Base-by-base conservation (phyloP, 2,888 invertebrate genomes). In the Diadegma fenestrale region DNA sequence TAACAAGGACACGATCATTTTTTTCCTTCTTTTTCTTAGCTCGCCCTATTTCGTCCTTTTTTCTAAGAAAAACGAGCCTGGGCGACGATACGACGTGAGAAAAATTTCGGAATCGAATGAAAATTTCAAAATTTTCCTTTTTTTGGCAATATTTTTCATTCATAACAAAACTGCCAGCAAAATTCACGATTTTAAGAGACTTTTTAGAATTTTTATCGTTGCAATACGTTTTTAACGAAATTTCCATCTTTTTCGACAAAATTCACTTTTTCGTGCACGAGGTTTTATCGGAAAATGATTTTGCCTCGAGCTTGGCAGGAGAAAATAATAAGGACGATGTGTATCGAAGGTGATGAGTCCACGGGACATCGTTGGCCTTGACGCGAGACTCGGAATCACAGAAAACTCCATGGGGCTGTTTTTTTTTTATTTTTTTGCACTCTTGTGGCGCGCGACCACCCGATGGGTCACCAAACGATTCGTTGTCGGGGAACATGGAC, bases 381-480 rank as follows among this genome's bases (percentile, higher is more conserved):
- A 82, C 54, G 58, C 45, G 69, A 73, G 86, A 82, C 88, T 87
- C 87, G 87, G 87, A 87, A 87, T 89, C 88, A 73, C 68, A 86
- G 85, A 81, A 1, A 87, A 51, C 73, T 37, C 43, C 72, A 72
- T 72, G 61, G 73, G 73, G 77, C n/a, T n/a, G n/a, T n/a, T n/a
- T n/a, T n/a, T n/a, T n/a, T n/a, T n/a, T n/a, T n/a, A n/a, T n/a
- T 81, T 41, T 66, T 43, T 63, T 58, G 26, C 61, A 77, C 61
- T 68, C 80, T 72, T 58, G 51, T 75, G 68, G 51, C 43, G 33
- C 73, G 33, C 73, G 58, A 69, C 71, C 73, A 33, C 84, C 82
- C 69, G 64, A 63, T 68, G 73, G 72, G 37, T 69, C 78, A 43
- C 30, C 81, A 78, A 85, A 82, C 81, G 85, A 54, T 68, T 48